phyloP scores from a whole-genome alignment of 2,113 vertebrate species.

The Marmota monax region DNA sequence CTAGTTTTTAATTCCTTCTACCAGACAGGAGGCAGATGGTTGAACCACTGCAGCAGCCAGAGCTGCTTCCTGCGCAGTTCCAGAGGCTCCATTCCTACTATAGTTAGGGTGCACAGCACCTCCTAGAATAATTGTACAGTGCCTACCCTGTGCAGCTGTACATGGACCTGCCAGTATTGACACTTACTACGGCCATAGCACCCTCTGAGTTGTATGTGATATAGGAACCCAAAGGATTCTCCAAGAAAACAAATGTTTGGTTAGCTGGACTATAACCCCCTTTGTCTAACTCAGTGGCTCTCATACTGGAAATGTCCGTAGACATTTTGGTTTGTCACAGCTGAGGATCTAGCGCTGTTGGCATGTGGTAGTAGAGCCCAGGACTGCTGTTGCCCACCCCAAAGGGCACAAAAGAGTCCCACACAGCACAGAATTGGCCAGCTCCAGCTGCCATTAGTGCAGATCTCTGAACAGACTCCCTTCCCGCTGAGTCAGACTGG shows the following conservation, averaged over 20 bases:
- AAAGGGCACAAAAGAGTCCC: neutral
- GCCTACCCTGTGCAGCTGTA: neutral
- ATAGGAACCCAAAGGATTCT: neutral
- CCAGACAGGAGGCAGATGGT: conserved; percentile 18
- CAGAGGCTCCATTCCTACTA: neutral
- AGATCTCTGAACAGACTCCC: neutral
- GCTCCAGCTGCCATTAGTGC: neutral
- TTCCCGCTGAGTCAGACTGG: neutral
- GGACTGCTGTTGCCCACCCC: neutral
- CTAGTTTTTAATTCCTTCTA: conserved; percentile 54
- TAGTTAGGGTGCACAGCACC: neutral
- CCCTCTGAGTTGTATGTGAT: neutral
- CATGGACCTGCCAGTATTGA: neutral
- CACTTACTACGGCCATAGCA: neutral
- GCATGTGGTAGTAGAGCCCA: neutral
- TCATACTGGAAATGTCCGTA: neutral
- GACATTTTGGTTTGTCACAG: neutral
- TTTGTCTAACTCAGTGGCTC: neutral
- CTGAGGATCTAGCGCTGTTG: neutral
- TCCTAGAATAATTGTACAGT: conserved; percentile 21
- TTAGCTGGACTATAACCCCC: neutral
- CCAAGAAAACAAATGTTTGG: neutral
- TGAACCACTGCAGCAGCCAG: too few relatives aligned
- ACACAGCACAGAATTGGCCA: neutral
- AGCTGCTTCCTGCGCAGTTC: neutral